phyloP scores from a whole-genome alignment of 2,113 vertebrate species.

The Channa maculata region DNA sequence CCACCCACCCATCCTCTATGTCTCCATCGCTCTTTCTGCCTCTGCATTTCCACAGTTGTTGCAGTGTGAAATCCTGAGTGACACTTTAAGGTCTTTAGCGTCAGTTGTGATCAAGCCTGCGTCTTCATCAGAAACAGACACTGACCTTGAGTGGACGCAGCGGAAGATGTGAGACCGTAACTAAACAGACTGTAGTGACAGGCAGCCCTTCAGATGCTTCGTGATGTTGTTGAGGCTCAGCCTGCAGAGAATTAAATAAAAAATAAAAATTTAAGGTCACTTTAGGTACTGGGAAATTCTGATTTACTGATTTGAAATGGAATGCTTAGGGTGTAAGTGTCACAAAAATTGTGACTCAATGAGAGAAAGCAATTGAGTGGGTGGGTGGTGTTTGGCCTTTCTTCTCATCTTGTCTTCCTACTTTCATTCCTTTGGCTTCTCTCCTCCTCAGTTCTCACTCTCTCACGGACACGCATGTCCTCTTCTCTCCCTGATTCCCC shows the following conservation, averaged over 20 bases:
- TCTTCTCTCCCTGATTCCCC: not conserved
- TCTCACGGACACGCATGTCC: conserved; percentile 26
- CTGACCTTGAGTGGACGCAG: conserved; percentile 25
- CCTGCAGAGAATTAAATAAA: not conserved
- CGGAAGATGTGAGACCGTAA: conserved; percentile 6
- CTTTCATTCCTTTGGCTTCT: conserved; percentile 69
- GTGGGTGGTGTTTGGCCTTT: conserved; percentile 62
- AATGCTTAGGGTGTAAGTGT: not conserved
- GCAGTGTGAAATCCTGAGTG: conserved; percentile 77
- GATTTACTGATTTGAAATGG: not conserved
- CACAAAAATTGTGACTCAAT: conserved; percentile 33
- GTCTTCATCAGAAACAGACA: conserved; percentile 65
- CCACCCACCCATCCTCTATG: conserved; percentile 47
- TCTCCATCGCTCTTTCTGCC: conserved; percentile 21
- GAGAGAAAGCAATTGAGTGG: conserved; percentile 53
- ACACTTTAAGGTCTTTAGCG: conserved; percentile 77
- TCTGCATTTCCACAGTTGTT: conserved; percentile 15
- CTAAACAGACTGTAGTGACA: not conserved
- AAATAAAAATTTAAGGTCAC: no score
- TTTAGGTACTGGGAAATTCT: not conserved
- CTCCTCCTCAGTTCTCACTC: conserved; percentile 66
- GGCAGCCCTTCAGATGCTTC: not conserved
- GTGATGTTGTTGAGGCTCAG: not conserved
- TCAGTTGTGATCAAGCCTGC: conserved; percentile 68
- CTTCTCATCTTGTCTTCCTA: conserved; percentile 73